Base-by-base conservation (phyloP, 2,113 vertebrate genomes). In the Oostethus manadensis region DNA sequence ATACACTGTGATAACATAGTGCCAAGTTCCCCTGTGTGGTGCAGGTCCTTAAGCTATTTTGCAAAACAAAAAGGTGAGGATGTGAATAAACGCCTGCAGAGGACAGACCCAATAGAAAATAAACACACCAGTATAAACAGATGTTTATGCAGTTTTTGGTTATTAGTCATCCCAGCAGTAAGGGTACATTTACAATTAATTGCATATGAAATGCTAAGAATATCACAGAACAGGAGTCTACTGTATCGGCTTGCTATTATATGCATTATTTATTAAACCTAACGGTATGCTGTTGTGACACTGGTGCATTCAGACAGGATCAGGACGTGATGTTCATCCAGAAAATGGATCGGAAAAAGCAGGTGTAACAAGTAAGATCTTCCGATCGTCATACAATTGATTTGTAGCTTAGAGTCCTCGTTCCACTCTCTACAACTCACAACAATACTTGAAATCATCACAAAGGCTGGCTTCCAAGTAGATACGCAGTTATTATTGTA, bases 21-120 rank as follows among this genome's bases (percentile, higher is more conserved):
- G 74, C 57, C 57, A 58, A 60, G 46, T 54, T 55, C 64, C 53
- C 61, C 66, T 50, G 56, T 60, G 59, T 55, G 51, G 44, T 11
- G 8, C 15, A 35, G 50, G 59, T 26, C 13, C 26, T n/a, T 38
- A 29, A 46, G 50, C 68, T n/a, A 33, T 35, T 10, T 8, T 21
- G 33, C 50, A 33, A 10, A 60, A 42, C 6, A 56, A n/a, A 60
- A 18, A 51, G 23, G n/a, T 42, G 53, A 40, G 51, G 23, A 47
- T 7, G 40, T 9, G 20, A 21, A 57, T 16, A 21, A 40, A 21
- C 15, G 35, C 60, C 47, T 14, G 26, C 8, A 59, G 45, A 62
- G 45, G 46, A 56, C 10, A 1, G 26, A 21, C 45, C 38, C 50
- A 26, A 20, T 22, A 38, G 15, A 60, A n/a, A 47, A 1, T 33